Evolutionary conservation across 2,113 vertebrate genomes (phyloP), one percentile per base, ranked within the genome.

Genomic region (Ochotona curzoniae): DNA sequence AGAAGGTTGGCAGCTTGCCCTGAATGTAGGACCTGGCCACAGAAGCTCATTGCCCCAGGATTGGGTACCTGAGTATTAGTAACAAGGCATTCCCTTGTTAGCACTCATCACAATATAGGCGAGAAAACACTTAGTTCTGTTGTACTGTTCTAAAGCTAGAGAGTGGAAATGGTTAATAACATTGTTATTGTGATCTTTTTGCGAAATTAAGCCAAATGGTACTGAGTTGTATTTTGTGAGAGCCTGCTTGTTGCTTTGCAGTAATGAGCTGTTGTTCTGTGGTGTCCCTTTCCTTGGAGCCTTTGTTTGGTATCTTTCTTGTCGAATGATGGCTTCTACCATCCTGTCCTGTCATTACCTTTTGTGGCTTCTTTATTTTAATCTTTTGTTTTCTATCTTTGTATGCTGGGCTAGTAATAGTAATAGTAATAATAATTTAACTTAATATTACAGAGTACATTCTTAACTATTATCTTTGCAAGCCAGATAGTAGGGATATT

Each of bases 341-440:
- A 14, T 81, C 54, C 63, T 23, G 2, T 76, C 73, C 85, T 69
- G 10, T 87, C 78, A 35, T 71, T 14, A 60, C 4, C 23, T n/a
- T 79, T 35, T 28, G 9, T 49, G 67, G 4, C 69, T n/a, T 85
- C 82, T 25, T 85, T 44, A 74, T 44, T 95, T 76, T 57, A 60
- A 47, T 51, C 75, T 49, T 83, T 90, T n/a, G 32, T 84, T 80
- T 47, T 63, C 67, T 76, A 26, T 76, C 15, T 90, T 80, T 91
- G 20, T 17, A 5, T 91, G 69, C 74, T 91, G 63, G 15, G 67
- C 87, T 54, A 38, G 64, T 84, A 54, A 47, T 25, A 91, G 0
- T 71, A 49, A 91, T 87, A 54, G 54, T 54, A 54, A 47, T 25
- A 91, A 0, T 71, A 44, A 91, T 87, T 76, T 90, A 69, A 63